A percentile compares a stretch with the other conserved stretches of the same genome.
Evolutionary conservation across 2,888 invertebrate species (phyloP).

Genomic region (Gari tellinella): DNA sequence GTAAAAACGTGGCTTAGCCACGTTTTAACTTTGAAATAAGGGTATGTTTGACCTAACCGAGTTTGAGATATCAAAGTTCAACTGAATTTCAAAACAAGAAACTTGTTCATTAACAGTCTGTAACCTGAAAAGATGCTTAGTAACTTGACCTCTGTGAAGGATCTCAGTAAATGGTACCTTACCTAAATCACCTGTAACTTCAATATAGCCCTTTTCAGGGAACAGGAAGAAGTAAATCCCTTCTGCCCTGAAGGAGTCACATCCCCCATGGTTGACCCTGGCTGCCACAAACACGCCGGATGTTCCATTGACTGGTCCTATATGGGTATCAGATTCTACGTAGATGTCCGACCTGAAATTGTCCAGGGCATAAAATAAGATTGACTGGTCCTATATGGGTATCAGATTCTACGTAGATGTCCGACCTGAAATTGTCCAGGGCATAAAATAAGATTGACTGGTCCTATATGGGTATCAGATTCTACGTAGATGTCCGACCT

Average conservation of each 20-base stretch:
- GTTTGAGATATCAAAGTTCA: too few species aligned
- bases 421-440: slow-evolving; percentile 70
- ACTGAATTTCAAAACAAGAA: too few species aligned
- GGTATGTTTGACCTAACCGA: too few species aligned
- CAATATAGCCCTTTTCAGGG: slow-evolving; percentile 64
- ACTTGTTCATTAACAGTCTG: too few species aligned
- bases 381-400: slow-evolving; percentile 54
- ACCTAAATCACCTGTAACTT: slow-evolving; percentile 77
- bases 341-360: slow-evolving; percentile 77
- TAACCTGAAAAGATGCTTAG: too few species aligned
- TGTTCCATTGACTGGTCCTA: slow-evolving; percentile 74
- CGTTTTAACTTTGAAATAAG: too few species aligned
- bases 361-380: neutral
- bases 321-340: slow-evolving; percentile 69
- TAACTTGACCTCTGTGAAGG: too few species aligned
- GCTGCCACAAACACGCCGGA: slow-evolving; percentile 80
- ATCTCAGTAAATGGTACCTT: slow-evolving; percentile 24
- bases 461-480: slow-evolving; percentile 70
- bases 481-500: slow-evolving; percentile 79
- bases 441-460: slow-evolving; percentile 61
- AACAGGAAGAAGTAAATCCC: slow-evolving; percentile 81
- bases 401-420: slow-evolving; percentile 74
- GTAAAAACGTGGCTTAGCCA: too few species aligned
- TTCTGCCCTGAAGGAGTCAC: slow-evolving; percentile 71
- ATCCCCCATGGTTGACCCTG: slow-evolving; percentile 79